Percentiles rank a stretch among this genome's conserved stretches.
phyloP scores from a whole-genome alignment of 2,113 vertebrate species.

The Ivindomyrus marchei region DNA sequence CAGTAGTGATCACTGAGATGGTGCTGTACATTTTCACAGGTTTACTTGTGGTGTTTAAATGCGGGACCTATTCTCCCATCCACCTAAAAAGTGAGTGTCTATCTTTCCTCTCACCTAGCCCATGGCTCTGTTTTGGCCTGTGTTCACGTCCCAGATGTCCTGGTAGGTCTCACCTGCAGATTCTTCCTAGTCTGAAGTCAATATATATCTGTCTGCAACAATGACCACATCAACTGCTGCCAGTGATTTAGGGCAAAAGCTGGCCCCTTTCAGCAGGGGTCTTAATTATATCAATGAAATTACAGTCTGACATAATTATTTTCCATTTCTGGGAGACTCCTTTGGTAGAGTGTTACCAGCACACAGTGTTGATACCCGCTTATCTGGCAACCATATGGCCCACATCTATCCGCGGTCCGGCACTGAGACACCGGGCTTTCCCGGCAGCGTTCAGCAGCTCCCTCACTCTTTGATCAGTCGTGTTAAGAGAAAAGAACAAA shows the following conservation, averaged over 20 bases:
- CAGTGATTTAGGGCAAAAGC: neutral
- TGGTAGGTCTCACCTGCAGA: neutral
- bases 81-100: neutral
- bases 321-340: neutral
- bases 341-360: neutral
- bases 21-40: neutral
- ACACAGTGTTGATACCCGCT: neutral
- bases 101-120: neutral
- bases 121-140: neutral
- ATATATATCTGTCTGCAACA: neutral
- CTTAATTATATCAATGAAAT: neutral
- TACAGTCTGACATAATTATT: neutral
- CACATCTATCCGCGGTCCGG: neutral
- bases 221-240: neutral
- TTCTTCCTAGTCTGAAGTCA: neutral
- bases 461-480: slow-evolving; percentile 29
- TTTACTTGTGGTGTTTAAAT: neutral
- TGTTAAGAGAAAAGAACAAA: slow-evolving; percentile 29
- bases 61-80: neutral
- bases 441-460: neutral
- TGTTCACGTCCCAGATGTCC: neutral
- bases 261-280: neutral
- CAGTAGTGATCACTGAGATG: neutral
- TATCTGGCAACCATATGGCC: neutral
- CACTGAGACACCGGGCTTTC: too few relatives aligned